Base-by-base conservation (phyloP, 2,888 invertebrate genomes). In the Ischnura elegans region DNA sequence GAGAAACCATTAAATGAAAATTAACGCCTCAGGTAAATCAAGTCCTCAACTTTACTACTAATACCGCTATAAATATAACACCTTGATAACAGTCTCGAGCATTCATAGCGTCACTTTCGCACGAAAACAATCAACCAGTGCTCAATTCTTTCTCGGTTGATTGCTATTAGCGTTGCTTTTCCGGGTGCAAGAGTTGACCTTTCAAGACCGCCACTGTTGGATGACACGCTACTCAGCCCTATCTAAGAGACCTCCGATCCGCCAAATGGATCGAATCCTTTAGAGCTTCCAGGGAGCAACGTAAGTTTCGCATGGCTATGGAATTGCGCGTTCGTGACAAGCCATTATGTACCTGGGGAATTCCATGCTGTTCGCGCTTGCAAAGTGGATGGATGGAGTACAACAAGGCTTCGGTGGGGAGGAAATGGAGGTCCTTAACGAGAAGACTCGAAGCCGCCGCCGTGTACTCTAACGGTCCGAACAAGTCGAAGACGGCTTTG, bases 291-390 rank as follows among this genome's bases (percentile, higher is more conserved):
- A 36, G 76, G 36, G 76, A 29, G 29, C 29, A 8, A 76, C 76
- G 36, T 36, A 29, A 76, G 29, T 76, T 76, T 76, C 76, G 76
- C 10, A 76, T 76, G 76, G 76, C 76, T 36, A 6, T 10, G 61
- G 43, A 90, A 90, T 90, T 66, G 90, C 55, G 61, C n/a, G 45
- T 61, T 90, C 90, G 90, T 90, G 90, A 90, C 61, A 45, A 66
- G 61, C 61, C 90, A 90, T 42, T 90, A 42, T 90, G 61, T 25
- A 36, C 29, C 36, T 16, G 76, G n/a, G 29, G 76, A 36, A 76
- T 61, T 61, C 61, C 90, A 61, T 43, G 43, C 42, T 87, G 55
- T 87, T 87, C 87, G 42, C 87, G 42, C 55, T 87, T 61, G 55
- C 61, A 66, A n/a, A 90, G 61, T n/a, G 6, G 61, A 19, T 25